Evolutionary conservation across 2,797 vertebrate species (phyloP).

Genomic region (Ctenopoma multispine): DNA sequence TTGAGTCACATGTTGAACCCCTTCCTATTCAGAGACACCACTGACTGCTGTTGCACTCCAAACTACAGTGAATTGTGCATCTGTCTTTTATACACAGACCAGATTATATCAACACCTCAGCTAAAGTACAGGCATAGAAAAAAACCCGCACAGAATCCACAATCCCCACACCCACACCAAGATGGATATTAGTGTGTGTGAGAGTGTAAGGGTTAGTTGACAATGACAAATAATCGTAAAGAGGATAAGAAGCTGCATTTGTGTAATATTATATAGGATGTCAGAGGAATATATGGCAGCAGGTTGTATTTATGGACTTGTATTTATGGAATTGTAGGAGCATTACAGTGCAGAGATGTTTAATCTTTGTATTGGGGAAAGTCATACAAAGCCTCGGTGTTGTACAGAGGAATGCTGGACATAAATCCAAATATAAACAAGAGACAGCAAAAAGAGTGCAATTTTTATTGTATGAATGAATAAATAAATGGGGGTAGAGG

Average conservation of each 20-base stretch:
- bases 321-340: constrained; percentile 23
- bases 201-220: constrained; percentile 11
- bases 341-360: constrained; percentile 5
- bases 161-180: not conserved
- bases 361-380: constrained; percentile 22
- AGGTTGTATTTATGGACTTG: constrained; percentile 22
- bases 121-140: not conserved
- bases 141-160: constrained; percentile 9
- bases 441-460: not conserved
- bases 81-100: constrained; percentile 29
- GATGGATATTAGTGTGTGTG: constrained; percentile 10
- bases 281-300: constrained; percentile 26
- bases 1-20: constrained; percentile 59
- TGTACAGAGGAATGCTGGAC: not conserved
- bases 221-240: constrained; percentile 42
- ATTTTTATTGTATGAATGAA: not conserved
- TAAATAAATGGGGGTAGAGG: not conserved
- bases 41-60: constrained; percentile 53
- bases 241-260: constrained; percentile 28
- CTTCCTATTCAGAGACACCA: constrained; percentile 57
- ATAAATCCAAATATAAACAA: constrained; percentile 28
- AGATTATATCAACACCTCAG: constrained; percentile 8
- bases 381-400: constrained; percentile 2
- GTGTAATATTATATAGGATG: constrained; percentile 11
- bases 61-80: constrained; percentile 29